Evolutionary conservation across 2,113 vertebrate species (phyloP).

Genomic region (Cyanoliseus patagonus): DNA sequence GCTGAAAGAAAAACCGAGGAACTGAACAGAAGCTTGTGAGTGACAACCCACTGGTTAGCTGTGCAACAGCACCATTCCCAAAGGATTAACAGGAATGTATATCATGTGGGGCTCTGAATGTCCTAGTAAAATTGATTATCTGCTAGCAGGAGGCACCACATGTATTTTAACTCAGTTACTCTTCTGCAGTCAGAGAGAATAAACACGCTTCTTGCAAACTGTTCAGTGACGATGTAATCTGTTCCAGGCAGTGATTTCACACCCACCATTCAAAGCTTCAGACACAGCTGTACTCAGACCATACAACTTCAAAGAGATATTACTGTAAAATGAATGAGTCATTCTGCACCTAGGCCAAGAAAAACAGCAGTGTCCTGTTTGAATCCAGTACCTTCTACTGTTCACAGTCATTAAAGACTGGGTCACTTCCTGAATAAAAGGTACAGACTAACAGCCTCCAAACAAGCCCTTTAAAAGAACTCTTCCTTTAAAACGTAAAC

Average conservation of each 20-base stretch:
- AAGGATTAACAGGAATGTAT: neutral
- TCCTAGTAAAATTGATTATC: neutral
- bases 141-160: neutral
- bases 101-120: neutral
- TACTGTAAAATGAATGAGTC: neutral
- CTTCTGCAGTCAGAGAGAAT: neutral
- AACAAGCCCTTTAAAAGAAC: neutral
- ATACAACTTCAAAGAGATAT: neutral
- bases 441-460: neutral
- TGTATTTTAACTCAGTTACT: neutral
- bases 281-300: neutral
- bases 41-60: neutral
- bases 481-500: neutral
- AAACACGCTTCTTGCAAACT: neutral
- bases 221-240: neutral
- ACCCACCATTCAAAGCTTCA: neutral
- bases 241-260: slow-evolving; percentile 31
- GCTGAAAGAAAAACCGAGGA: neutral
- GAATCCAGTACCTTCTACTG: neutral
- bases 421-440: neutral
- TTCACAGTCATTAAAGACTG: neutral
- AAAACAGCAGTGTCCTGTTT: neutral
- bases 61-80: neutral
- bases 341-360: neutral
- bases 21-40: neutral